Evolutionary conservation across 1,140 invertebrate species (phyloP), one percentile per base, ranked within the genome.

Genomic region (Drosophila quadrilineata): DNA sequence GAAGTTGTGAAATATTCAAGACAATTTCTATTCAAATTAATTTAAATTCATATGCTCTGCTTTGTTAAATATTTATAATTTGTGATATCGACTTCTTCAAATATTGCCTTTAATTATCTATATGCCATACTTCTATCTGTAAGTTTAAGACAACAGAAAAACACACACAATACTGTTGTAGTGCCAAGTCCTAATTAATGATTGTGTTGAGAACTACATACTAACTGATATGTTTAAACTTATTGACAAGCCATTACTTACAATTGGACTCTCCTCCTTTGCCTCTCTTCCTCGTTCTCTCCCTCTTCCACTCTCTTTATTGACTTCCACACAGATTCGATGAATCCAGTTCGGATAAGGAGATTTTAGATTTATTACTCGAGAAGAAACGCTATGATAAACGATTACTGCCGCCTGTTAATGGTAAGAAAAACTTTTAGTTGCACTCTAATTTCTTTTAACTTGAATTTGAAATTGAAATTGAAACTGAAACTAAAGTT

Each of bases 301-400:
- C n/a, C n/a, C n/a, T n/a, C n/a, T n/a, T n/a, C n/a, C n/a, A n/a
- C n/a, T n/a, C n/a, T n/a, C n/a, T n/a, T n/a, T n/a, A n/a, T n/a
- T n/a, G n/a, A n/a, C n/a, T n/a, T n/a, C n/a, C 91, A 95, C 58
- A 64, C 92, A 95, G 95, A 90, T 95, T 95, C 91, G 94, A 95
- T 90, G 94, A 95, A 90, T 95, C 95, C 75, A 96, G 95, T 91
- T 96, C 95, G 86, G 95, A 96, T 92, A 96, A 96, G 91, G 95
- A 96, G 91, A 96, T 96, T 90, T 90, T 96, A 91, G 95, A 96
- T 92, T 93, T 95, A 90, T 91, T 96, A 84, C 91, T 96, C 77
- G 92, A 93, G 91, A 93, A 93, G 75, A 94, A 94, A 80, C 93
- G 95, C 90, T 96, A 96, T 91, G 95, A 96, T 91, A 96, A 96